Evolutionary conservation across 2,797 vertebrate genomes (phyloP), one percentile per base, ranked within the genome.

Genomic region (Sebastes nivosus): DNA sequence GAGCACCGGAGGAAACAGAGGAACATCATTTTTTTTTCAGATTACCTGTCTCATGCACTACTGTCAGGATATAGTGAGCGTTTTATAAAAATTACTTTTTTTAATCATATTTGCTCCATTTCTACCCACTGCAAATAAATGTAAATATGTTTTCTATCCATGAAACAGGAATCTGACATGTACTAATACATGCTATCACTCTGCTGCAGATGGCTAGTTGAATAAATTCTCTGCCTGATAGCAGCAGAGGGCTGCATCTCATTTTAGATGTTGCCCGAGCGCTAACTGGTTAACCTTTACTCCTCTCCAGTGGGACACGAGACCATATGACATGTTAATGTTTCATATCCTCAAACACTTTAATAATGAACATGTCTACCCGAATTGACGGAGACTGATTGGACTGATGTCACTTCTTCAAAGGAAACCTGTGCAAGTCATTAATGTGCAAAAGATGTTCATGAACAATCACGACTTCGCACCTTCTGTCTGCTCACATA

Each of bases 321-420:
- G 77, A 54, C 27, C 66, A 65, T 14, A 59, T 60, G 67, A 78
- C 77, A 71, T 36, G 71, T 86, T 79, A 81, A 85, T 84, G 78
- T 87, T 90, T 90, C 30, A 84, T 78, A 72, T 70, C 70, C 52
- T 52, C 52, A 73, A 68, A 80, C 67, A 68, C 66, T 77, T 63
- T 32, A 67, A 50, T 50, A 50, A 80, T 80, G 67, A 77, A 80
- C 13, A 22, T 63, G 60, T 67, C 67, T 5, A 3, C 11, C 36
- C 22, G 32, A 61, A 72, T 7, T 70, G 75, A 75, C 71, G 50
- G 46, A 74, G 55, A 75, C 38, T 18, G 65, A 65, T 27, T 57
- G n/a, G 52, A 58, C 54, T 55, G 50, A 67, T 84, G 67, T 34
- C 10, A 10, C 29, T 32, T 70, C 68, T 77, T 74, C 66, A 84